phyloP scores from a whole-genome alignment of 1,140 invertebrate genomes.

The Apocrypta bakeri region DNA sequence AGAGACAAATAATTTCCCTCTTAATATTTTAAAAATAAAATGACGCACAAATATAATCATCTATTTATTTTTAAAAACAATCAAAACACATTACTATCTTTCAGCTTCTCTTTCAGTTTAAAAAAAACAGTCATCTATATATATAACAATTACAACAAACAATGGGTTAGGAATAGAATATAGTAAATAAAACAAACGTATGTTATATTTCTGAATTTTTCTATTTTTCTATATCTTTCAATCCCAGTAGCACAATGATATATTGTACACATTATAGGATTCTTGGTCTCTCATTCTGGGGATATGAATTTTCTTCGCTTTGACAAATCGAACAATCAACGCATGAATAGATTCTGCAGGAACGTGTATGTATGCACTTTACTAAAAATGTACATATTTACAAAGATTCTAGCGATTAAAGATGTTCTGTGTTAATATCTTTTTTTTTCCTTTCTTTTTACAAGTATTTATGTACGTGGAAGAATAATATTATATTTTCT shows the following conservation, averaged over 20 bases:
- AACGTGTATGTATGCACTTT: slow-evolving; percentile 37
- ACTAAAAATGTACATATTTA: slow-evolving; percentile 53
- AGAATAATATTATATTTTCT: neutral
- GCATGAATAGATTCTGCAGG: slow-evolving; percentile 20
- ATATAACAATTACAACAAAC: too few relatives aligned
- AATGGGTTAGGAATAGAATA: too few relatives aligned
- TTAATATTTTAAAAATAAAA: too few relatives aligned
- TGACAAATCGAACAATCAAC: slow-evolving; percentile 37
- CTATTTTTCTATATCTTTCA: slow-evolving; percentile 37
- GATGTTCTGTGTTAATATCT: neutral
- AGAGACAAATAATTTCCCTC: too few relatives aligned
- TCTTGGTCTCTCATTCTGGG: slow-evolving; percentile 31
- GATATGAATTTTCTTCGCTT: slow-evolving; percentile 48
- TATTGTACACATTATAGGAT: slow-evolving; percentile 23
- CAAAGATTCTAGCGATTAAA: slow-evolving; percentile 33
- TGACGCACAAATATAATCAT: too few relatives aligned
- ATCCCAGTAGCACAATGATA: slow-evolving; percentile 30
- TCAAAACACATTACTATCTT: too few relatives aligned
- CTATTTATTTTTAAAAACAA: too few relatives aligned
- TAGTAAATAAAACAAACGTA: neutral
- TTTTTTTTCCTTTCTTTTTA: slow-evolving; percentile 36
- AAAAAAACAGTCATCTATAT: too few relatives aligned
- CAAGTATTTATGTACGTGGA: slow-evolving; percentile 21
- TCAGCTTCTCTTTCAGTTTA: too few relatives aligned
- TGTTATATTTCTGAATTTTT: slow-evolving; percentile 27